These are phyloP conservation scores for Piaya cayana DNA, from an alignment of 2,113 vertebrate genomes.

Conservation along the genomic window DNA sequence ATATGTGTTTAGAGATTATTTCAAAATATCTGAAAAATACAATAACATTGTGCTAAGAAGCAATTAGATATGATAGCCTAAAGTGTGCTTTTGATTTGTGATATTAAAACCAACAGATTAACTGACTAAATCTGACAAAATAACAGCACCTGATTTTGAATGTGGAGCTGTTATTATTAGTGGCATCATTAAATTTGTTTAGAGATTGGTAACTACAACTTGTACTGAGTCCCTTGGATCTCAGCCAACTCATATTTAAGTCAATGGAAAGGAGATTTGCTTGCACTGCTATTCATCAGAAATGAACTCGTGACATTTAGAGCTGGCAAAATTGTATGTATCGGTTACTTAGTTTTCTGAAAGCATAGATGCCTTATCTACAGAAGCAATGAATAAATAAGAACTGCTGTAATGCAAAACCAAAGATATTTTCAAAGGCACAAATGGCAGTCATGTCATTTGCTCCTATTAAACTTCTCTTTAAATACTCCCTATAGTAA, in stretches of 20 bases:
- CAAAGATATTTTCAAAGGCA: not conserved
- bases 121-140: conserved; percentile 3
- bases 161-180: not conserved
- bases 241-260: not conserved
- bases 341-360: not conserved
- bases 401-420: not conserved
- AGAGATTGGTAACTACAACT: not conserved
- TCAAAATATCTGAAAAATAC: not conserved
- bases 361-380: not conserved
- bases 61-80: not conserved
- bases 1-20: not conserved
- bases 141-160: conserved; percentile 5
- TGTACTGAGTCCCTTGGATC: not conserved
- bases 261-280: not conserved
- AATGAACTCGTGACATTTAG: conserved; percentile 7
- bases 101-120: conserved; percentile 15
- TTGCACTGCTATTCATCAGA: not conserved
- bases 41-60: not conserved
- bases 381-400: not conserved
- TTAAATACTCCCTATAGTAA: not conserved
- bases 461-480: not conserved
- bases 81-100: not conserved
- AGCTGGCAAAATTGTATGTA: not conserved
- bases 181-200: not conserved
- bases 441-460: not conserved